Percentiles rank a stretch among this genome's conserved stretches.
Evolutionary conservation across 1,140 invertebrate species (phyloP).

Genomic region (Drosophila auraria): DNA sequence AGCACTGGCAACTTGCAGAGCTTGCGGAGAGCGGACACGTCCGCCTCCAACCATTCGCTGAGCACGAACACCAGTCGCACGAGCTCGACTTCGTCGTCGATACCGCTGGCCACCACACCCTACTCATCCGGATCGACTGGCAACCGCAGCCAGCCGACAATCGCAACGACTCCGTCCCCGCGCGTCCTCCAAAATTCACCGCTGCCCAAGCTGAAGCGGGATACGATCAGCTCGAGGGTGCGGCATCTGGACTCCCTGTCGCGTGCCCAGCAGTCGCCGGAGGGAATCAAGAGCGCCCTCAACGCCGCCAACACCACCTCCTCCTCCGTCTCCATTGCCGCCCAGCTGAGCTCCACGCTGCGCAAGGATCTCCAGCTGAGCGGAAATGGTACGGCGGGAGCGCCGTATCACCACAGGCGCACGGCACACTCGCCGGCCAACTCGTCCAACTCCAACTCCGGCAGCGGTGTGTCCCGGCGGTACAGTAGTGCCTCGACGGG

Average conservation of each 20-base stretch:
- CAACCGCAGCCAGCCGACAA: constrained; percentile 59
- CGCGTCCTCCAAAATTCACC: constrained; percentile 84
- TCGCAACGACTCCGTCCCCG: constrained; percentile 84
- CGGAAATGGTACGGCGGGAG: constrained; percentile 37
- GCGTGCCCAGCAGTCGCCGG: constrained; percentile 67
- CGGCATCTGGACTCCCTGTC: constrained; percentile 86
- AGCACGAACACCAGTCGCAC: constrained; percentile 78
- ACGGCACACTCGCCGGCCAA: constrained; percentile 27
- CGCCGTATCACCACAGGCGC: constrained; percentile 37
- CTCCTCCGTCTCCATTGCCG: constrained; percentile 68
- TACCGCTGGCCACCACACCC: constrained; percentile 79
- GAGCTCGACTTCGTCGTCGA: constrained; percentile 80
- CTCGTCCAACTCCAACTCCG: constrained; percentile 4
- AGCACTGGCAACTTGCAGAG: constrained; percentile 85
- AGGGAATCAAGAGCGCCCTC: constrained; percentile 48
- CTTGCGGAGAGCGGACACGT: constrained; percentile 85
- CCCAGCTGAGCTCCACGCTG: constrained; percentile 73
- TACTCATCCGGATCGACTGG: constrained; percentile 68
- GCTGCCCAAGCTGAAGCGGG: constrained; percentile 86
- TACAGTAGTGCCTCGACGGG: constrained; percentile 76
- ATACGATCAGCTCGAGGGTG: constrained; percentile 87
- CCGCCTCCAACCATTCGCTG: constrained; percentile 78
- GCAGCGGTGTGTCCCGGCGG: constrained; percentile 57
- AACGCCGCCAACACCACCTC: constrained; percentile 43
- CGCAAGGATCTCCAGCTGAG: constrained; percentile 79